A percentile compares a stretch with the other conserved stretches of the same genome.
phyloP scores from a whole-genome alignment of 2,888 invertebrate species.

The Spisula solida region DNA sequence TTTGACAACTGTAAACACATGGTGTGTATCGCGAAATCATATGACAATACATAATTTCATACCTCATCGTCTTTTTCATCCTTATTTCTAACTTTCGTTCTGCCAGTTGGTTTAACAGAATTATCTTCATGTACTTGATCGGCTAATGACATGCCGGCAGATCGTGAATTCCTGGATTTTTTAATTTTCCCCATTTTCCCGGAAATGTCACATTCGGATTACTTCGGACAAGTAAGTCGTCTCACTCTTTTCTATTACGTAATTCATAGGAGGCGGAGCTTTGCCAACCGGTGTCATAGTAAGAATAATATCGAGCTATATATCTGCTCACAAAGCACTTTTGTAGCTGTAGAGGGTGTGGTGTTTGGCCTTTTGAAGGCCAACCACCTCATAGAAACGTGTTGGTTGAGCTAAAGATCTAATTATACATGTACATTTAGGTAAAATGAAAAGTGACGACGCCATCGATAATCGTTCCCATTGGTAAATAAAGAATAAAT shows the following conservation, averaged over 20 bases:
- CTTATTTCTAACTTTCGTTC: conserved; percentile 90
- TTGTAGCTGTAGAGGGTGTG: too few species aligned
- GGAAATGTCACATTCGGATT: not conserved
- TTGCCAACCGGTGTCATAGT: not conserved
- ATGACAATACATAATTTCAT: conserved; percentile 64
- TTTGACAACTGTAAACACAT: conserved; percentile 89
- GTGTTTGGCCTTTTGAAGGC: too few species aligned
- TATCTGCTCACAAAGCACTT: too few species aligned
- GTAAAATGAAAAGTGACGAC: too few species aligned
- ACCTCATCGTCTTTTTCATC: conserved; percentile 93
- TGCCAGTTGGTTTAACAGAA: conserved; percentile 90
- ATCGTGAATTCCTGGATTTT: conserved; percentile 88
- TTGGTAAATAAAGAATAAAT: too few species aligned
- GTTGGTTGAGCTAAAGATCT: too few species aligned
- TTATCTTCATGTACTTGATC: conserved; percentile 92
- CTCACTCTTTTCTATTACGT: not conserved
- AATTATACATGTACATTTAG: too few species aligned
- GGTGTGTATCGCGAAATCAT: conserved; percentile 23
- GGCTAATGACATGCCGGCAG: conserved; percentile 90
- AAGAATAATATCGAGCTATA: not conserved
- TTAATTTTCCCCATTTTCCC: conserved; percentile 92
- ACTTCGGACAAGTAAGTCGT: not conserved
- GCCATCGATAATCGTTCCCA: too few species aligned
- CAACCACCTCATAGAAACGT: too few species aligned
- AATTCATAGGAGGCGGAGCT: not conserved